Percentiles rank a stretch among this genome's conserved stretches.
phyloP scores from a whole-genome alignment of 92 coral and sea anemone genomes.

The Hydrozoanthus gracilis region DNA sequence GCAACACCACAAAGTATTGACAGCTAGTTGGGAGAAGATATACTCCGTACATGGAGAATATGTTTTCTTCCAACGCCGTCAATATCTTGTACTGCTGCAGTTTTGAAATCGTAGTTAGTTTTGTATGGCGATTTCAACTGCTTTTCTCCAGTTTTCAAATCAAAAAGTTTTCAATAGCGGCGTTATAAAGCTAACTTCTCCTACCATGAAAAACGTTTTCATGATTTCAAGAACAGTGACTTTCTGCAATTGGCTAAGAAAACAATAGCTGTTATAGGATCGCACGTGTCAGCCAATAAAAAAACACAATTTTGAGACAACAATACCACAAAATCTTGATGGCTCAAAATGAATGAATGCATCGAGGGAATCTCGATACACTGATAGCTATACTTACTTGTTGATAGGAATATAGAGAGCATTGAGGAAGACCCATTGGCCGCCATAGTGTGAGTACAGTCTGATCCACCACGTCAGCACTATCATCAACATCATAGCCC shows the following conservation, averaged over 20 bases:
- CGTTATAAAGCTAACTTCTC: too few relatives aligned
- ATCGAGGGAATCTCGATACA: too few relatives aligned
- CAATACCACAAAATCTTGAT: not conserved
- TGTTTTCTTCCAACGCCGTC: not conserved
- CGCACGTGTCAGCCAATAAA: not conserved
- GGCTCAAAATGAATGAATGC: not conserved
- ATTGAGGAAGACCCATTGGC: constrained; percentile 95
- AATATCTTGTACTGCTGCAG: not conserved
- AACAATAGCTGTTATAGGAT: too few relatives aligned
- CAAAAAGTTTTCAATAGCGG: too few relatives aligned
- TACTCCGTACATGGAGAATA: too few relatives aligned
- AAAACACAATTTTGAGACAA: not conserved
- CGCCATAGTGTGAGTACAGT: constrained; percentile 95
- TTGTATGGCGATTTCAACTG: too few relatives aligned
- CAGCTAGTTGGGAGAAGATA: not conserved
- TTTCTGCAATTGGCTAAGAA: too few relatives aligned
- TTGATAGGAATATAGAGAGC: constrained; percentile 88
- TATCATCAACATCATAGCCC: constrained; percentile 98
- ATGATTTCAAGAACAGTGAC: too few relatives aligned
- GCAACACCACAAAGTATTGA: not conserved
- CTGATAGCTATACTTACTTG: constrained; percentile 67
- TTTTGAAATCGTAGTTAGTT: too few relatives aligned
- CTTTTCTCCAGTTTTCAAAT: too few relatives aligned
- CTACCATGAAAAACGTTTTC: too few relatives aligned
- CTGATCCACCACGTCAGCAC: constrained; percentile 96